Evolutionary conservation across 2,888 invertebrate species (phyloP).

Genomic region (Aricia artaxerxes): DNA sequence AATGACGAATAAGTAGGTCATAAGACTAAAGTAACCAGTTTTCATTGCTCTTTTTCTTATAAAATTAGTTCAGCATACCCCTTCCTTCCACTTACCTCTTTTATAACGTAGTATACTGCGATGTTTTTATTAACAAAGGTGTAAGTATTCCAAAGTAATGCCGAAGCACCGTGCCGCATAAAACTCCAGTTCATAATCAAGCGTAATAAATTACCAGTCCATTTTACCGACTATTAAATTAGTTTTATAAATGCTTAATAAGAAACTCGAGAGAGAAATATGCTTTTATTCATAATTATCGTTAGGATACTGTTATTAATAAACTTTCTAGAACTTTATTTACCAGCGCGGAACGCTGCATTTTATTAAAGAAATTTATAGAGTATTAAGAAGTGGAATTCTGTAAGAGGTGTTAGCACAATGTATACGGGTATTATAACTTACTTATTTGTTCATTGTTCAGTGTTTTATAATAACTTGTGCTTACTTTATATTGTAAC

Average conservation of each 20-base stretch:
- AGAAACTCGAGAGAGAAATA: slow-evolving; percentile 27
- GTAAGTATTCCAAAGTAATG: background rate
- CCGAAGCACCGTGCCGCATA: background rate
- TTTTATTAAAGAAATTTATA: slow-evolving; percentile 28
- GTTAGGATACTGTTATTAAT: slow-evolving; percentile 29
- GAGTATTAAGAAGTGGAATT: slow-evolving; percentile 14
- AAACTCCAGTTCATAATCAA: slow-evolving; percentile 28
- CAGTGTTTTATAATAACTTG: background rate
- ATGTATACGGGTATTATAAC: slow-evolving; percentile 22
- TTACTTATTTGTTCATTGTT: background rate
- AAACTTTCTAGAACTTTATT: slow-evolving; percentile 30
- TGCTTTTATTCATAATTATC: slow-evolving; percentile 31
- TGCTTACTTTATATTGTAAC: background rate
- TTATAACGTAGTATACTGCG: background rate
- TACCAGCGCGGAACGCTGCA: slow-evolving; percentile 16
- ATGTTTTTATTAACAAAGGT: background rate
- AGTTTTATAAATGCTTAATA: slow-evolving; percentile 28
- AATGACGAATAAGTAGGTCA: background rate
- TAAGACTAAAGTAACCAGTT: background rate
- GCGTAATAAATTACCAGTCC: slow-evolving; percentile 28
- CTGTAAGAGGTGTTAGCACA: slow-evolving; percentile 20
- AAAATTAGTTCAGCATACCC: background rate
- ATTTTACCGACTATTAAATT: slow-evolving; percentile 30
- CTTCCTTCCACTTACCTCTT: background rate
- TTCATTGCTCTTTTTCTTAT: background rate